phyloP scores from a whole-genome alignment of 1,140 invertebrate species.

The Drosophila nigrodunni region DNA sequence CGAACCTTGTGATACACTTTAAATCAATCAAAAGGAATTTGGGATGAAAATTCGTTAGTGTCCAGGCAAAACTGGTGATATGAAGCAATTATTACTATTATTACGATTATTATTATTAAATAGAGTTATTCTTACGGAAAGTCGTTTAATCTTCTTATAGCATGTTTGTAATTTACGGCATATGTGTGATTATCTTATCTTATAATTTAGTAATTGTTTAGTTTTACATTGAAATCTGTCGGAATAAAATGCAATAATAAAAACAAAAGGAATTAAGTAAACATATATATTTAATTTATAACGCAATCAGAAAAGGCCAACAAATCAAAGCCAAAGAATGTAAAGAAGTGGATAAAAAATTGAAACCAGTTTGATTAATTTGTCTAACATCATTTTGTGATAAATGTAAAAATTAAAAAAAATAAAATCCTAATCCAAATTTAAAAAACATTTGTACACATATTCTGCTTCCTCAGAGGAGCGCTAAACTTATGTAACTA shows the following conservation, averaged over 20 bases:
- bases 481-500: slow-evolving; percentile 7
- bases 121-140: slow-evolving; percentile 28
- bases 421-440: slow-evolving; percentile 10
- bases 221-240: slow-evolving; percentile 56
- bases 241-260: slow-evolving; percentile 65
- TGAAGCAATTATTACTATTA: slow-evolving; percentile 69
- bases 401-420: slow-evolving; percentile 36
- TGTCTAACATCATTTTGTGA: slow-evolving; percentile 50
- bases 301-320: slow-evolving; percentile 16
- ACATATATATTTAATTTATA: slow-evolving; percentile 7
- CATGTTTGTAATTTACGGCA: slow-evolving; percentile 38
- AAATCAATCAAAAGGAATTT: slow-evolving; percentile 12
- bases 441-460: slow-evolving; percentile 26
- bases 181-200: slow-evolving; percentile 61
- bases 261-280: slow-evolving; percentile 3
- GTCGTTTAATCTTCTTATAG: slow-evolving; percentile 46
- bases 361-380: slow-evolving; percentile 11
- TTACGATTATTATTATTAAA: slow-evolving; percentile 22
- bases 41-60: slow-evolving; percentile 33
- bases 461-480: slow-evolving; percentile 60
- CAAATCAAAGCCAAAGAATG: slow-evolving; percentile 36
- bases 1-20: slow-evolving; percentile 41
- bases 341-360: slow-evolving; percentile 1
- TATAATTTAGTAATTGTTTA: slow-evolving; percentile 64
- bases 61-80: slow-evolving; percentile 67